Evolutionary conservation across 2,888 invertebrate species (phyloP), one percentile per base, ranked within the genome.

Genomic region (Elysia crispata): DNA sequence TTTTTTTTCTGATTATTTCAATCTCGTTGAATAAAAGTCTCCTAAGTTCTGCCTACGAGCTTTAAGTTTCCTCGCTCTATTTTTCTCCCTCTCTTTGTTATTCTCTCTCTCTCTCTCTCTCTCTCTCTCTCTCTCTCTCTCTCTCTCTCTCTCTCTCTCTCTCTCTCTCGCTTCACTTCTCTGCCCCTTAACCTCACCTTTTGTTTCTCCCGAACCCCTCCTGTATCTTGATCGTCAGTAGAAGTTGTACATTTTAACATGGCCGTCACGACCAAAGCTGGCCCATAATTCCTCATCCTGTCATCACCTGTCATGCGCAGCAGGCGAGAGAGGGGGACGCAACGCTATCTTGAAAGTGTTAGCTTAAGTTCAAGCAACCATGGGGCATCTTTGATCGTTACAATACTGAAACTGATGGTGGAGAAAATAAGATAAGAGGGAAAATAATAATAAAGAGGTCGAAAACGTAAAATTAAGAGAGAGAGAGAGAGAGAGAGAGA

Each of bases 401-500:
- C 11, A 11, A 41, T 3, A 11, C 41, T 41, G 41, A 11, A 11
- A 3, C 41, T 41, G 11, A 41, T 11, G 3, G 41, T 41, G n/a
- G 54, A 54, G 54, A 54, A 20, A 54, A 20, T 15, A 20, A 54
- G 54, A 54, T 13, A 54, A 54, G 20, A 20, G 20, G 54, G 20
- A 20, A 54, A 54, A 54, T 13, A 54, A 20, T 15, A 20, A 54
- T 13, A 54, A 20, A 54, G 54, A 54, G 20, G 20, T 13, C 13
- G 54, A 54, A 20, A 54, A 54, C 13, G 54, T 15, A 54, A 54
- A 20, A 54, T 15, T 15, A 20, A 54, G 54, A 54, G 54, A 54
- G 54, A 54, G 54, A 54, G 54, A 54, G 54, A 54, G 54, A 54
- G 54, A 54, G 54, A 54, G 54, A 54, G 54, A 54, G 54, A 54